A percentile compares a stretch with the other conserved stretches of the same genome.
Conservation (phyloP, 2,797 vertebrate genomes). For the Limosa lapponica region DNA sequence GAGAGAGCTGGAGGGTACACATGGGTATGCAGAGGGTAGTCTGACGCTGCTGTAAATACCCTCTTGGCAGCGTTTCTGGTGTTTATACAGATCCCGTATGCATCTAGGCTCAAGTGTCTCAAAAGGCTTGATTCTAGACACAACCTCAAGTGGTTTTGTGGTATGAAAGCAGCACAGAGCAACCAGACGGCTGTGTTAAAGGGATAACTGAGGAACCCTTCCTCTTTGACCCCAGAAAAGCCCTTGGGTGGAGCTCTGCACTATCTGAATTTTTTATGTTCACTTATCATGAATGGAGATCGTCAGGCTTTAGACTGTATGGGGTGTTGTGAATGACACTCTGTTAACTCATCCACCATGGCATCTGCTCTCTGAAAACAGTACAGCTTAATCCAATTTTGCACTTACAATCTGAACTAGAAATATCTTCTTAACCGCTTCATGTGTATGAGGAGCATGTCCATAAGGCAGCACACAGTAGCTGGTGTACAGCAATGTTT, state of each 20-base stretch:
- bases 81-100: not conserved
- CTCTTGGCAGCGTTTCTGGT: not conserved
- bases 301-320: not conserved
- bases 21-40: too few relatives aligned
- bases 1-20: not conserved
- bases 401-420: not conserved
- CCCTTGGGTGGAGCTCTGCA: not conserved
- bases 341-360: not conserved
- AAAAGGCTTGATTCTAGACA: not conserved
- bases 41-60: not conserved
- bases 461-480: not conserved
- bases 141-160: not conserved
- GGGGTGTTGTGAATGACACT: not conserved
- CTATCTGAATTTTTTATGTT: too few relatives aligned
- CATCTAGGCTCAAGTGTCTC: not conserved
- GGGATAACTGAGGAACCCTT: not conserved
- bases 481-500: not conserved
- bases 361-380: not conserved
- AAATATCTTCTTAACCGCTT: not conserved
- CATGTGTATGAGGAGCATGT: too few relatives aligned
- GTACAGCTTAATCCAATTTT: not conserved
- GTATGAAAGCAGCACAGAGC: not conserved
- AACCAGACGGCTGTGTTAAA: not conserved
- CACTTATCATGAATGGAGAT: not conserved
- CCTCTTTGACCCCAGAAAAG: not conserved